These are phyloP conservation scores for Drosophila micromelanica DNA, from an alignment of 1,140 invertebrate genomes.

Conservation along the genomic window DNA sequence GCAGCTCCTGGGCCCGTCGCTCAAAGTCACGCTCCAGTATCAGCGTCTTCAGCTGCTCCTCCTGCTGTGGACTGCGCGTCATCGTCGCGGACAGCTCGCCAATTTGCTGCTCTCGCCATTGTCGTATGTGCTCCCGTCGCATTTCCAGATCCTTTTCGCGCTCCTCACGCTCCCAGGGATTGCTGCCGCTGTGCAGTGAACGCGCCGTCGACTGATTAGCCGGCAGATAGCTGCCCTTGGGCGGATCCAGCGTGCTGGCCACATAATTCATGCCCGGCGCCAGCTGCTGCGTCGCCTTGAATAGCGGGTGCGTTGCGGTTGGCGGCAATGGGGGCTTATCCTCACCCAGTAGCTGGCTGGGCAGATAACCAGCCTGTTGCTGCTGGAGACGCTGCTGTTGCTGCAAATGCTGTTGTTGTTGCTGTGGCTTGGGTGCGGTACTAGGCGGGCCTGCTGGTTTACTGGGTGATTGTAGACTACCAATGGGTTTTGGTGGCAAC, in stretches of 20 bases:
- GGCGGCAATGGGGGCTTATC: constrained; percentile 90
- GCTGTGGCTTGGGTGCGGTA: constrained; percentile 83
- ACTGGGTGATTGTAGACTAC: constrained; percentile 70
- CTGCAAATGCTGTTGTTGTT: constrained; percentile 77
- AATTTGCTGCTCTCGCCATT: constrained; percentile 94
- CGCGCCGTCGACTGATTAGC: constrained; percentile 45
- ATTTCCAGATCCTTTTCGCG: constrained; percentile 89
- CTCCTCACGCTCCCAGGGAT: constrained; percentile 95
- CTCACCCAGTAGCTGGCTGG: constrained; percentile 43
- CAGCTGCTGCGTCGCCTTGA: constrained; percentile 87
- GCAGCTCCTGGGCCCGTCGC: constrained; percentile 91
- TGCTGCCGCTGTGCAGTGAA: constrained; percentile 85
- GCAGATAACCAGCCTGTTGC: constrained; percentile 56
- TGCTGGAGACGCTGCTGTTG: constrained; percentile 61
- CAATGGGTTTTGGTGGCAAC: constrained; percentile 72
- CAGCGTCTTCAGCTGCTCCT: constrained; percentile 93
- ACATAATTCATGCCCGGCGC: constrained; percentile 79
- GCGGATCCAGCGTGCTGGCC: constrained; percentile 89
- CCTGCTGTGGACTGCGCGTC: constrained; percentile 91
- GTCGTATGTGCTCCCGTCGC: constrained; percentile 81
- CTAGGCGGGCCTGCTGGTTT: constrained; percentile 71
- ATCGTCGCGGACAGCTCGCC: constrained; percentile 89
- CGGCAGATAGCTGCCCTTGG: constrained; percentile 90
- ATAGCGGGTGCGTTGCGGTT: constrained; percentile 90
- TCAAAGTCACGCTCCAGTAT: constrained; percentile 95